Conservation (phyloP, 2,888 invertebrate species). For the Beris chalybata region DNA sequence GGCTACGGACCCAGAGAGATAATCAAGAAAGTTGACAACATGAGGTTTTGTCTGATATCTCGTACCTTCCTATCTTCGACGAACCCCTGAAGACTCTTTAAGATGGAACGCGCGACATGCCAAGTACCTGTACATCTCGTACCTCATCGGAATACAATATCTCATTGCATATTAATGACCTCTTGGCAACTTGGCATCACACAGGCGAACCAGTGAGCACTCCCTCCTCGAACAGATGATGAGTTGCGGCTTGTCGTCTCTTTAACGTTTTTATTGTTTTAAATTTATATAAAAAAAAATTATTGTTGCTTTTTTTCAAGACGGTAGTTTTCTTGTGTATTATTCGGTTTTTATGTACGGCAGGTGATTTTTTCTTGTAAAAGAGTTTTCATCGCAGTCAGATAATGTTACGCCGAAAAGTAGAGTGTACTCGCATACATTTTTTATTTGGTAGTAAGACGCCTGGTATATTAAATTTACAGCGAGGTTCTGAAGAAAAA, state of each 20-base stretch:
- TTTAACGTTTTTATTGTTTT: conserved; percentile 31
- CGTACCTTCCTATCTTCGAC: conserved; percentile 7
- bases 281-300: conserved; percentile 6
- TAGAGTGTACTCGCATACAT: no score
- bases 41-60: conserved; percentile 9
- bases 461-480: no score
- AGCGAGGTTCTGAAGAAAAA: no score
- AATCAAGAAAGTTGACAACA: conserved; percentile 22
- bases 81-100: conserved; percentile 13
- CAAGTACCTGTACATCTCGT: conserved; percentile 38
- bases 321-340: conserved; percentile 20
- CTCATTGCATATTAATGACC: conserved; percentile 34
- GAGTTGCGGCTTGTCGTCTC: conserved; percentile 29
- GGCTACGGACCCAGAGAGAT: conserved; percentile 3
- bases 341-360: conserved; percentile 31
- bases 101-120: conserved; percentile 39
- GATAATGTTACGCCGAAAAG: no score
- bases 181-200: conserved; percentile 14
- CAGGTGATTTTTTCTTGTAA: conserved; percentile 30
- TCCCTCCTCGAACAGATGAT: conserved; percentile 1
- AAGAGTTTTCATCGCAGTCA: neutral
- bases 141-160: conserved; percentile 34
- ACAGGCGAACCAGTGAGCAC: neutral
- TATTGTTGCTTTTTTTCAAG: conserved; percentile 18
- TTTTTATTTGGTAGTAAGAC: no score